Evolutionary conservation across 2,113 vertebrate species (phyloP), one percentile per base, ranked within the genome.

Genomic region (Psittacara wagleri): DNA sequence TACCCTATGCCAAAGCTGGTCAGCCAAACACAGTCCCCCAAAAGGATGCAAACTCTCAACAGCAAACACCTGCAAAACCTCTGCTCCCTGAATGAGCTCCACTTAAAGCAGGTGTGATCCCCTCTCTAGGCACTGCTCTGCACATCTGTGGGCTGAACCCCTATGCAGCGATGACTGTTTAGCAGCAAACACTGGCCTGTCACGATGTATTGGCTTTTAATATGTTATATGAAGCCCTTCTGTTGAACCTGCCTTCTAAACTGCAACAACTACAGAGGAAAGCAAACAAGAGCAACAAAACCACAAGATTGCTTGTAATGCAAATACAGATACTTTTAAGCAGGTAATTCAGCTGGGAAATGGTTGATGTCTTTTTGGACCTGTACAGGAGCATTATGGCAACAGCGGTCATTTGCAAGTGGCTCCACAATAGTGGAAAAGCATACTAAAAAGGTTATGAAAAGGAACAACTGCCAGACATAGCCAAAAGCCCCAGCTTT

Each of bases 291-390:
- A 55, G n/a, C 69, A 37, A 35, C 2, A 33, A 86, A 75, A 86
- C 41, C 57, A 31, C 66, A 75, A 66, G 33, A 81, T 28, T 5
- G 1, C 54, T 69, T 28, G 10, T 63, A 70, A 70, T 1, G 16
- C 61, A 95, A 92, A 94, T 18, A 44, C 12, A 79, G 70, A n/a
- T 41, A 80, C 91, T 94, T 80, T 78, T 70, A 96, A 94, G 88
- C 35, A 31, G 67, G 62, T 73, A 76, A 37, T 81, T 90, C 75
- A 79, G 69, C 70, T 86, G 80, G 64, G 69, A 96, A 95, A 84
- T 0, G 19, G 64, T 10, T 95, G 84, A 64, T 39, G 37, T 13
- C 80, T 57, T 39, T 76, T 75, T 48, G 66, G 64, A 86, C 57
- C n/a, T 1, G 0, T 46, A 48, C 18, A n/a, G 67, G 57, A 84